Base-by-base conservation (phyloP, 2,888 invertebrate genomes). In the Epirrhoe alternata region DNA sequence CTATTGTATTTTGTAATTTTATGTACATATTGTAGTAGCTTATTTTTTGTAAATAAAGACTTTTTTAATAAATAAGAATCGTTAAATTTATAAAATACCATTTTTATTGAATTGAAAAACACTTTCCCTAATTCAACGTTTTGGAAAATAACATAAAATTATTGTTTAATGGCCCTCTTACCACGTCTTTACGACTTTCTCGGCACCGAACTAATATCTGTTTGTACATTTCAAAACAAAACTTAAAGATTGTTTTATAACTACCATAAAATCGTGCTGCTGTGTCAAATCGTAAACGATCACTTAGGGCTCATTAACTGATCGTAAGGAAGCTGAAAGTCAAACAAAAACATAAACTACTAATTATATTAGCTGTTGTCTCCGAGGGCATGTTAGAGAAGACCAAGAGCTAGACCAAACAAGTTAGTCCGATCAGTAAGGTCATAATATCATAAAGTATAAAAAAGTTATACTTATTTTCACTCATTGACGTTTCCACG, bases 251-350 rank as follows among this genome's bases (percentile, higher is more conserved):
- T 42, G 75, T 83, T 88, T 87, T 85, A 86, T 82, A 78, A 85
- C 80, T 77, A 66, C 72, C 87, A 83, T 90, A 86, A 90, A 88
- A 81, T 76, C 69, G 70, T 71, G 73, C 69, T 79, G 73, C 76
- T 74, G 85, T 84, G 87, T 88, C 81, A 86, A 86, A 88, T 87
- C 88, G 87, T 92, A 80, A 90, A 90, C 82, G 84, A 83, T 84
- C 84, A 83, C 84, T 86, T 75, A 58, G 33, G 72, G 69, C 77
- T 16, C 47, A 47, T 47, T 47, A 47, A 47, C 47, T 83, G 81
- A 70, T 86, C 86, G 82, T 89, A 78, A 86, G 77, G 67, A 76
- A 80, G 75, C 66, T 74, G 64, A 74, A 73, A 76, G 72, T 73
- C 72, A 73, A 75, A 77, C 78, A 47, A 47, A 47, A 47, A 47